Evolutionary conservation across 2,888 invertebrate species (phyloP), one percentile per base, ranked within the genome.

Genomic region (Sinotaia quadrata): DNA sequence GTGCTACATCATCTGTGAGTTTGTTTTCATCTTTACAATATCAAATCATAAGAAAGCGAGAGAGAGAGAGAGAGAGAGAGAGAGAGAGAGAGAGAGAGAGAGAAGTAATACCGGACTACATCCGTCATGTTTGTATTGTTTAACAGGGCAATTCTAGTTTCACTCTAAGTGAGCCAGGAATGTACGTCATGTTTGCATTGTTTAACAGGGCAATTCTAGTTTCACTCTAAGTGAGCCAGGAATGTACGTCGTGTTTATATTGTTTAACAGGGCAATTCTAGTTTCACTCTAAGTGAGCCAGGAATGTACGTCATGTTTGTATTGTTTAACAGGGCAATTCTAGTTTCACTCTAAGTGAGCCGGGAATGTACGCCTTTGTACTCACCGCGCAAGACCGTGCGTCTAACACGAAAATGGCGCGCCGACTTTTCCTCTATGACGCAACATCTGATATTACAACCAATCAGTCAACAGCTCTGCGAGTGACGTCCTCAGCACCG

Each of bases 351-450:
- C 41, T 63, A 21, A 58, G 29, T n/a, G n/a, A n/a, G 15, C 44
- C 62, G 8, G 72, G 72, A 21, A 61, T 69, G 33, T 72, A 68
- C 61, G 41, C 66, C 12, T 33, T 69, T 2, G 37, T 67, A 3
- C 36, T 69, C 24, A 49, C 56, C 12, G 69, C 51, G 21, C 31
- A 54, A 27, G 72, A 72, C 58, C 44, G 66, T 21, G 72, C 72
- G 0, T 56, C 49, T 21, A 72, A 72, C 61, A 41, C 37, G 58
- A 60, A 66, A 56, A 51, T 44, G 7, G 66, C 61, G 0, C 44
- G 69, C 12, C 37, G 65, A n/a, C 61, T 72, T 12, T 54, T 72
- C 31, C 57, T 72, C 27, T 72, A 66, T 41, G 72, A 72, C 37
- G 60, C 60, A 18, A 51, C 56, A 4, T 69, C 72, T 10, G 29